A percentile compares a stretch with the other conserved stretches of the same genome.
Evolutionary conservation across 2,888 invertebrate genomes (phyloP).

Genomic region (Rosalia funebris): DNA sequence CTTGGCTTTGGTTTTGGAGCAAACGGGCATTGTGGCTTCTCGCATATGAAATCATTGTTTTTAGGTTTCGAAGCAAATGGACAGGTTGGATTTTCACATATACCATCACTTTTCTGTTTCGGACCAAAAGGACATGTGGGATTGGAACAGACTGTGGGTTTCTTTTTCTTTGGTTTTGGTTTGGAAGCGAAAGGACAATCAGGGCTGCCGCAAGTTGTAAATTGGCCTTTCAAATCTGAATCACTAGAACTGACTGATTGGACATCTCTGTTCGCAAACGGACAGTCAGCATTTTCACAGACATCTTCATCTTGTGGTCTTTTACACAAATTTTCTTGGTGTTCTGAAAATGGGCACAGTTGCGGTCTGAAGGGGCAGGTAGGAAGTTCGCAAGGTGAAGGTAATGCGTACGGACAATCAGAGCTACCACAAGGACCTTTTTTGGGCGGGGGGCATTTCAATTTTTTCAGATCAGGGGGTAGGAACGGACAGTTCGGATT

Average conservation of each 20-base stretch:
- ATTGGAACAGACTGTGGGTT: constrained; percentile 1
- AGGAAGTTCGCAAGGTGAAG: constrained; percentile 44
- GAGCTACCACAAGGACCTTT: constrained; percentile 56
- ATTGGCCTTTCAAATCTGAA: constrained; percentile 24
- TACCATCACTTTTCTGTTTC: constrained; percentile 4
- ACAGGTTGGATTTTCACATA: constrained; percentile 32
- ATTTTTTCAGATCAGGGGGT: constrained; percentile 47
- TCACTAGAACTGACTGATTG: constrained; percentile 4
- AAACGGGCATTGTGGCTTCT: constrained; percentile 35
- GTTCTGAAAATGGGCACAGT: constrained; percentile 38
- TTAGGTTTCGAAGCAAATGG: constrained; percentile 20
- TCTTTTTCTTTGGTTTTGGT: not conserved
- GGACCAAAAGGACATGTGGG: constrained; percentile 1
- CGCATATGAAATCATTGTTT: constrained; percentile 17
- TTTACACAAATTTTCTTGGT: not conserved
- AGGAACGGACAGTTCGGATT: constrained; percentile 59
- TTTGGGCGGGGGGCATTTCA: constrained; percentile 50
- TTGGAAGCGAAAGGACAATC: constrained; percentile 31
- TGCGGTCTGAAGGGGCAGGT: constrained; percentile 43
- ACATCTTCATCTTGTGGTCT: constrained; percentile 19
- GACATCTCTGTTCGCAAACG: constrained; percentile 32
- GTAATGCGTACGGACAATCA: constrained; percentile 56
- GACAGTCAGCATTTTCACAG: constrained; percentile 49
- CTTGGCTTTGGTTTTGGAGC: not conserved
- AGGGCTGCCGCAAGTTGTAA: constrained; percentile 36